These are phyloP conservation scores for Tursiops truncatus DNA, from an alignment of 2,113 vertebrate genomes.

Conservation along the genomic window DNA sequence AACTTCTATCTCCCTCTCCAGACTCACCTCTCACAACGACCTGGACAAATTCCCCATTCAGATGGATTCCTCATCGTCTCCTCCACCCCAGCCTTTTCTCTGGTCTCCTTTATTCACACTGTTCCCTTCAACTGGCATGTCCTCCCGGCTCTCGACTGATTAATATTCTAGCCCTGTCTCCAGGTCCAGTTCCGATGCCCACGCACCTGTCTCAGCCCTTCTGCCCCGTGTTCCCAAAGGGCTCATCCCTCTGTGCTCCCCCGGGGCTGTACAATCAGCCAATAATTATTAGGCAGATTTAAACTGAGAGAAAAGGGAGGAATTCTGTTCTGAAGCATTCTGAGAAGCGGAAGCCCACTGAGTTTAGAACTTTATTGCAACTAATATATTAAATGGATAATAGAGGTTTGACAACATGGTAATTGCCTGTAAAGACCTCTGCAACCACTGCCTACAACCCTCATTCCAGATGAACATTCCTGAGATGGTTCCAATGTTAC, in stretches of 20 bases:
- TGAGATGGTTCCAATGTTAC: rapidly evolving
- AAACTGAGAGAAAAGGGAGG: neutral
- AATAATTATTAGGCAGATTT: neutral
- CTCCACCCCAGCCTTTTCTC: neutral
- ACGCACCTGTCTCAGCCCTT: neutral
- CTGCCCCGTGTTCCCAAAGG: neutral
- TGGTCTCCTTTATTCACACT: neutral
- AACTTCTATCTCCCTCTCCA: neutral
- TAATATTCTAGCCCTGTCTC: neutral
- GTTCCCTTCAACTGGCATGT: neutral
- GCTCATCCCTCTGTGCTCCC: neutral
- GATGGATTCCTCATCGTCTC: neutral
- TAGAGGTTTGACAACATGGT: neutral
- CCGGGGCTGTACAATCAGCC: rapidly evolving
- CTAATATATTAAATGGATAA: neutral
- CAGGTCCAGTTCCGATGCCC: neutral
- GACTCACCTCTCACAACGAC: neutral
- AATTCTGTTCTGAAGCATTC: neutral
- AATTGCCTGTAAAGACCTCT: neutral
- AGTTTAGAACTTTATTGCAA: conserved; percentile 53
- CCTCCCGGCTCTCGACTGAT: neutral
- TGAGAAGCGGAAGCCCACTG: neutral
- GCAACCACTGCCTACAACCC: neutral
- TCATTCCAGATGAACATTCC: neutral
- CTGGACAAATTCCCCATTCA: neutral